Evolutionary conservation across 2,113 vertebrate genomes (phyloP), one percentile per base, ranked within the genome.

Genomic region (Electrona antarctica): DNA sequence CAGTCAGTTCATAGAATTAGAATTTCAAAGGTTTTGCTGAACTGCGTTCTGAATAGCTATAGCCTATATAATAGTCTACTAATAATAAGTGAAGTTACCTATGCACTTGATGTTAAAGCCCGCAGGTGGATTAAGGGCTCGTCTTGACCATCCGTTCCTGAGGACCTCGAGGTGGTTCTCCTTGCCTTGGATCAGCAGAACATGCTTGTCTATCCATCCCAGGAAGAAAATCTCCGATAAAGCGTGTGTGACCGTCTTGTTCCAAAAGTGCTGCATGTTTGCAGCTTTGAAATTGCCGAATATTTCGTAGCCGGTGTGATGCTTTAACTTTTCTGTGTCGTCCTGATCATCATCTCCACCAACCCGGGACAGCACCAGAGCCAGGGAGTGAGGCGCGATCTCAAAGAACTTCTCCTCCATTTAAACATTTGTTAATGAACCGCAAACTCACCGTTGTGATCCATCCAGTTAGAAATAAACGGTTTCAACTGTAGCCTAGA

Each of bases 191-290:
- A 98, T 90, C 81, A 98, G 94, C 90, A 98, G 93, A 85, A 97
- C 95, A 58, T 93, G 95, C 88, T 96, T 95, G 81, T 97, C 95
- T 71, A 98, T 94, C 97, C 97, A 98, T 65, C 97, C 97, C 74
- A 98, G 91, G 89, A 98, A 98, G 88, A 97, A 96, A 71, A 95
- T 93, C 91, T 96, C 95, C 0, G 94, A 88, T 81, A 97, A 90
- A 2, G 96, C 97, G n/a, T 93, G 94, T 0, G 95, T 96, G 74
- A 96, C 94, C 47, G 92, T 86, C 90, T 93, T 90, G 92, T 98
- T 96, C 97, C 97, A 98, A 91, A 96, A 98, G 67, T 96, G 96
- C 85, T 94, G 94, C 96, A 96, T 95, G 93, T 98, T 98, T 58
- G 94, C 96, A 8, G 94, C 93, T 91, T 98, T 98, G 88, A 98